Conservation (phyloP, 2,113 vertebrate species). For the Thunnus thynnus region DNA sequence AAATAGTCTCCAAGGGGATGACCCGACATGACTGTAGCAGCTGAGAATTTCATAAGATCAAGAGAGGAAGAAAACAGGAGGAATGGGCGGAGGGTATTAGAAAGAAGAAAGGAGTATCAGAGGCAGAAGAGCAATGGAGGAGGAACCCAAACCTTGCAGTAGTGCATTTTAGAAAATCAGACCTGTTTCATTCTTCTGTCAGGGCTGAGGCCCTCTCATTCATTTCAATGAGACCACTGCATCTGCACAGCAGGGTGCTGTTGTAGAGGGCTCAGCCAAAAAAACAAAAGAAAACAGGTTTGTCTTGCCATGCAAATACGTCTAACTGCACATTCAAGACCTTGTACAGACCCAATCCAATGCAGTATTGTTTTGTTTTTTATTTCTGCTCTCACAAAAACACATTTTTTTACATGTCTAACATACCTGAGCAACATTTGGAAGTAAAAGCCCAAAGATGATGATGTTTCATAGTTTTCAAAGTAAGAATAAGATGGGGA, state of each 20-base stretch:
- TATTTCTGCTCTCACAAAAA: too few relatives aligned
- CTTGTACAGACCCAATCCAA: neutral
- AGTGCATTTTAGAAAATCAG: too few relatives aligned
- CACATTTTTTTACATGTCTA: too few relatives aligned
- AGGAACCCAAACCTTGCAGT: neutral
- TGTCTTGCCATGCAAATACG: neutral
- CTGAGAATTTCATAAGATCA: conserved; percentile 66
- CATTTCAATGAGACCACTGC: neutral
- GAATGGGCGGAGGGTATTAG: neutral
- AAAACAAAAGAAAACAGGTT: too few relatives aligned
- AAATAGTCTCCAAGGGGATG: conserved; percentile 44
- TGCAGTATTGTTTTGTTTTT: neutral
- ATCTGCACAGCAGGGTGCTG: neutral
- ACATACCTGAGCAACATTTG: too few relatives aligned
- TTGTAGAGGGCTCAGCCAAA: too few relatives aligned
- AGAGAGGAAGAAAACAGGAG: conserved; percentile 10
- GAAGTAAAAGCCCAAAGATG: too few relatives aligned
- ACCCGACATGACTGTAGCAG: conserved; percentile 50
- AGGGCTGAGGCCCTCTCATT: neutral
- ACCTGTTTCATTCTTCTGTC: too few relatives aligned
- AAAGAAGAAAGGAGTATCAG: neutral
- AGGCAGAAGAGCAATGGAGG: conserved; percentile 9
- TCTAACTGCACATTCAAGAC: conserved; percentile 1
- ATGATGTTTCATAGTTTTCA: too few relatives aligned
- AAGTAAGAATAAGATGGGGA: too few relatives aligned